A percentile compares a stretch with the other conserved stretches of the same genome.
Evolutionary conservation across 37 sponge, comb jelly and placozoan genomes (phyloP).

Genomic region (Bolinopsis microptera): DNA sequence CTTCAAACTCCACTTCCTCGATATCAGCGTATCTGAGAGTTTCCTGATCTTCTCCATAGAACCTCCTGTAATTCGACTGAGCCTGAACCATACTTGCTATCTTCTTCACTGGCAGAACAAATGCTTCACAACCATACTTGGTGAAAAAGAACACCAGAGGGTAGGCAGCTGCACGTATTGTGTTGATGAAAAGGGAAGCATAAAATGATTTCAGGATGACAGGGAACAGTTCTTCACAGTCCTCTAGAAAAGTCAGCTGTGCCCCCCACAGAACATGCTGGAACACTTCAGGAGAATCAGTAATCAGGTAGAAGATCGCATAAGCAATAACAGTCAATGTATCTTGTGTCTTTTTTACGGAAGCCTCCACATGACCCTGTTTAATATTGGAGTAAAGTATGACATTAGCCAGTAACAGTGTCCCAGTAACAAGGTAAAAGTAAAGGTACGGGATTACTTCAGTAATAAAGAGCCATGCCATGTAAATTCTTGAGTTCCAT

Average conservation of each 20-base stretch:
- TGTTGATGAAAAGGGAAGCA: neutral
- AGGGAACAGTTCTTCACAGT: neutral
- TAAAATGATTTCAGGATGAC: neutral
- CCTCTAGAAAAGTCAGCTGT: neutral
- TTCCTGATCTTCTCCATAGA: neutral
- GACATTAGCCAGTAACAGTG: neutral
- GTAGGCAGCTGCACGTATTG: neutral
- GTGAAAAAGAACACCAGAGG: neutral
- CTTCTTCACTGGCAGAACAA: neutral
- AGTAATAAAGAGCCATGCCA: neutral
- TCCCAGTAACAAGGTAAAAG: neutral
- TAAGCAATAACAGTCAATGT: neutral
- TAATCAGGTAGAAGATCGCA: neutral
- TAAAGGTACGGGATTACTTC: constrained; percentile 2
- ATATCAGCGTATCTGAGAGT: neutral
- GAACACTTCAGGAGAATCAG: neutral
- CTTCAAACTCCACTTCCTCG: neutral
- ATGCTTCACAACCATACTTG: neutral
- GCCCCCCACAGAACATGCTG: neutral
- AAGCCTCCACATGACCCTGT: neutral
- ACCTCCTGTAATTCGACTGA: neutral
- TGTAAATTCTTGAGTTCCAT: neutral
- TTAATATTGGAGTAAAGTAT: neutral
- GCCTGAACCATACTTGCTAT: neutral
- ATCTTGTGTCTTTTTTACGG: neutral